phyloP scores from a whole-genome alignment of 2,888 invertebrate genomes.

The Teleogryllus oceanicus region DNA sequence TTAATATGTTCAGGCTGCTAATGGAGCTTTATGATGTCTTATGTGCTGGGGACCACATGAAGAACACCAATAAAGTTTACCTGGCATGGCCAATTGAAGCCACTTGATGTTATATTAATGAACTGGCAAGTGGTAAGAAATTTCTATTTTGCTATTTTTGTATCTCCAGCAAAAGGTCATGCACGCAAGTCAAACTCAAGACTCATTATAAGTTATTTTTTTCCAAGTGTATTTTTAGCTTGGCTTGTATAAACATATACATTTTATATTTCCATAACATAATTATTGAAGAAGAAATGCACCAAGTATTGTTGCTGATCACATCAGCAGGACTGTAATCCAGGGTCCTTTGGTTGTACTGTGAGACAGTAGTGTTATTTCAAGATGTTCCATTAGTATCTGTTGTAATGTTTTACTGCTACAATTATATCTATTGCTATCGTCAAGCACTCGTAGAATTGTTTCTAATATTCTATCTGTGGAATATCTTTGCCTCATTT shows the following conservation, averaged over 20 bases:
- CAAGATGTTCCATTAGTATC: background rate
- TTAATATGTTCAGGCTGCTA: constrained; percentile 1
- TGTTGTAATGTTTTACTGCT: background rate
- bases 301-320: background rate
- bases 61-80: constrained; percentile 27
- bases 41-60: constrained; percentile 27
- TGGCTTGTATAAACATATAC: constrained; percentile 7
- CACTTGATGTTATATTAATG: background rate
- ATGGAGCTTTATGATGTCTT: background rate
- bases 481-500: background rate
- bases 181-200: background rate
- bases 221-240: constrained; percentile 11
- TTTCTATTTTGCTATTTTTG: constrained; percentile 31
- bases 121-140: constrained; percentile 11
- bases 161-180: constrained; percentile 22
- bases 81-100: background rate
- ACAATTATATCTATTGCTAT: background rate
- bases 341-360: constrained; percentile 6
- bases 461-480: constrained; percentile 18
- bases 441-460: background rate
- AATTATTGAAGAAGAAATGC: background rate
- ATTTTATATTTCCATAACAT: background rate
- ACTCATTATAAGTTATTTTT: background rate
- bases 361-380: background rate
- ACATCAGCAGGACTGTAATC: background rate